These are phyloP conservation scores for Loriculus beryllinus DNA, from an alignment of 2,797 vertebrate species.

Conservation along the genomic window DNA sequence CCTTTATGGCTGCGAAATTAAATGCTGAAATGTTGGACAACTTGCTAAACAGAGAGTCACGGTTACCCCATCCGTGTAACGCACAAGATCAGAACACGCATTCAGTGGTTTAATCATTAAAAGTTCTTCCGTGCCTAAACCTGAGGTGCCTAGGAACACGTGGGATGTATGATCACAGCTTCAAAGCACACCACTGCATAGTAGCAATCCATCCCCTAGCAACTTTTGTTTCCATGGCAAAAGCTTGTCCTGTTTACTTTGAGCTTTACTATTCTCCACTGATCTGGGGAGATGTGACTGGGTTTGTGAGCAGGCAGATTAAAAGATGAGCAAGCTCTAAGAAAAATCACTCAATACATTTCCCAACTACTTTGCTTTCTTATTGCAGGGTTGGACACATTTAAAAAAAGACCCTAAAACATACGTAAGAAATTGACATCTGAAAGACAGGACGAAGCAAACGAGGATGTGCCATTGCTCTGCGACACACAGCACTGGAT, in stretches of 20 bases:
- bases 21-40: background rate
- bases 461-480: background rate
- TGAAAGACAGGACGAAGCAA: background rate
- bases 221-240: slow-evolving; percentile 62
- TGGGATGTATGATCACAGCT: slow-evolving; percentile 14
- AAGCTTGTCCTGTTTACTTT: slow-evolving; percentile 48
- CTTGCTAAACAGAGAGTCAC: background rate
- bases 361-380: background rate
- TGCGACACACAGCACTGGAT: fast-evolving
- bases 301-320: background rate
- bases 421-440: fast-evolving
- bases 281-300: background rate
- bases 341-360: background rate
- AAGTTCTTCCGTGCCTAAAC: background rate
- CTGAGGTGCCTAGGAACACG: background rate
- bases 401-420: fast-evolving
- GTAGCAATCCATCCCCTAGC: slow-evolving; percentile 43
- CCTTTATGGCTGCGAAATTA: background rate
- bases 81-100: background rate
- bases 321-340: background rate
- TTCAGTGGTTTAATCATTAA: background rate
- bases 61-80: background rate
- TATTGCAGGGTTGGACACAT: background rate
- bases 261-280: slow-evolving; percentile 27
- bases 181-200: background rate